phyloP scores from a whole-genome alignment of 1,140 invertebrate genomes.

The Metaphire vulgaris region DNA sequence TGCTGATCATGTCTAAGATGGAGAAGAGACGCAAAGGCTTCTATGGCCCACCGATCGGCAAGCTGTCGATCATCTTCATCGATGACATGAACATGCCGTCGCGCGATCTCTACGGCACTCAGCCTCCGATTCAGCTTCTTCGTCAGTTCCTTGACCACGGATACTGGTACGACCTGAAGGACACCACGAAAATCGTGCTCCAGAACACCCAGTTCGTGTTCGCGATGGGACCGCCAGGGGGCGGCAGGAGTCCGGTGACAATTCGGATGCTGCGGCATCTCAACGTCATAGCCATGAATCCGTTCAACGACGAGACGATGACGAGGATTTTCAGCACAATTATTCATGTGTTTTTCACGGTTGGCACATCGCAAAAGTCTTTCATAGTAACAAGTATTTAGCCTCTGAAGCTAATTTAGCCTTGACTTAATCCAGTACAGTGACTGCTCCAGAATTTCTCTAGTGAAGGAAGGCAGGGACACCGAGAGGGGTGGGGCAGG shows the following conservation, averaged over 20 bases:
- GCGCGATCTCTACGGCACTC: constrained; percentile 52
- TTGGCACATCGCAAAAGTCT: constrained; percentile 51
- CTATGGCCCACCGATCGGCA: constrained; percentile 50
- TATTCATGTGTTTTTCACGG: constrained; percentile 67
- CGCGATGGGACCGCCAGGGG: constrained; percentile 52
- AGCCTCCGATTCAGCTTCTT: constrained; percentile 51
- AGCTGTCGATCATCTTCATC: constrained; percentile 51
- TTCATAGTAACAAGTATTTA: too few relatives aligned
- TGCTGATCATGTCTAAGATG: constrained; percentile 55
- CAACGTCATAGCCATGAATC: constrained; percentile 49
- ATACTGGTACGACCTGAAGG: constrained; percentile 59
- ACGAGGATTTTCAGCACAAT: constrained; percentile 58
- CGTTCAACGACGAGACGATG: constrained; percentile 52
- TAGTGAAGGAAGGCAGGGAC: too few relatives aligned
- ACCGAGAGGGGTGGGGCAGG: too few relatives aligned
- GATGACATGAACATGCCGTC: constrained; percentile 53
- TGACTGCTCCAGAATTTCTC: too few relatives aligned
- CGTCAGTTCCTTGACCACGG: constrained; percentile 49
- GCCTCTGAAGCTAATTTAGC: too few relatives aligned
- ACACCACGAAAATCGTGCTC: constrained; percentile 46
- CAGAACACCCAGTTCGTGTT: constrained; percentile 49
- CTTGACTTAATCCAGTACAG: too few relatives aligned
- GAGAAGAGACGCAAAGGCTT: constrained; percentile 50
- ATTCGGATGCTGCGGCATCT: constrained; percentile 50
- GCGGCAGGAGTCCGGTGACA: constrained; percentile 49